These are phyloP conservation scores for Ectropis grisescens DNA, from an alignment of 1,140 invertebrate genomes.

Conservation along the genomic window DNA sequence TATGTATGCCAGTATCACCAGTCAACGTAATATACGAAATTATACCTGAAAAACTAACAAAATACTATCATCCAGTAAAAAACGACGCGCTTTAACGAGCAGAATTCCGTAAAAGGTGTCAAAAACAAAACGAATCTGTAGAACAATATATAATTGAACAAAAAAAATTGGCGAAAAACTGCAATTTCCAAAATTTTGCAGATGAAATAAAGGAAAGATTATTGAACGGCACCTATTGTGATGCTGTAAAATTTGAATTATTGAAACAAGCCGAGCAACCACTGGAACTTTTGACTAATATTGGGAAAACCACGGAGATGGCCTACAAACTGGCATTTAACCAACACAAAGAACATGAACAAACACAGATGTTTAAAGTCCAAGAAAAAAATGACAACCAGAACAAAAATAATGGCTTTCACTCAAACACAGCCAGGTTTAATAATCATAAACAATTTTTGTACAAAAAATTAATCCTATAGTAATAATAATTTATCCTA, in stretches of 20 bases:
- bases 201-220: constrained; percentile 10
- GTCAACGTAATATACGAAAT: too few species aligned
- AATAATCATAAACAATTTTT: too few species aligned
- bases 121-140: constrained; percentile 7
- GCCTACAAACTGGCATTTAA: too few species aligned
- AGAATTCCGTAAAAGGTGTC: constrained; percentile 7
- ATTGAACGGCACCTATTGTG: constrained; percentile 7
- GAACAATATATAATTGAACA: constrained; percentile 7
- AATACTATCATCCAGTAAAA: constrained; percentile 8
- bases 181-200: constrained; percentile 4
- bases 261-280: constrained; percentile 6
- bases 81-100: constrained; percentile 9
- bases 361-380: too few species aligned
- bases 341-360: too few species aligned
- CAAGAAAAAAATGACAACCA: too few species aligned
- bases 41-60: neutral
- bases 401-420: too few species aligned
- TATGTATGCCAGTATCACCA: too few species aligned
- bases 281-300: constrained; percentile 1
- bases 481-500: too few species aligned
- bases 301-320: constrained; percentile 2
- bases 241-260: constrained; percentile 9
- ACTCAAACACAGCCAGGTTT: too few species aligned
- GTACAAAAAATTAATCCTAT: too few species aligned
- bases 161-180: constrained; percentile 7